Evolutionary conservation across 1,140 invertebrate species (phyloP), one percentile per base, ranked within the genome.

Genomic region (Pachypeltis micranthus): DNA sequence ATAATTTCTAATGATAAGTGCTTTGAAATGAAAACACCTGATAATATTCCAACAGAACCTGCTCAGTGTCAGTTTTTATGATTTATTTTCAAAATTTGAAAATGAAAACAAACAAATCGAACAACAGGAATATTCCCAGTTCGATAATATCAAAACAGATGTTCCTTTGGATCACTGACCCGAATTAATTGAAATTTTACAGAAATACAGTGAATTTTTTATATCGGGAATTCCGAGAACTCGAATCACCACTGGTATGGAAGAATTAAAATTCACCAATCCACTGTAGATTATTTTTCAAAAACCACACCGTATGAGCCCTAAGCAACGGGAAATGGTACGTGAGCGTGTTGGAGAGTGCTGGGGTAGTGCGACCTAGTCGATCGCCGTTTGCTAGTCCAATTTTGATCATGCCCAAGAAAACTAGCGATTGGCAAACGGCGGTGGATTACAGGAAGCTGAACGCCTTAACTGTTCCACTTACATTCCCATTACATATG

Each of bases 301-400:
- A 28, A 25, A 28, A 26, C 55, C 55, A 12, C 27, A 57, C 19
- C 3, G 10, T 4, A 26, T 57, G 55, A 26, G 55, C 27, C 55
- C 55, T 7, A 28, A 57, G 23, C 4, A 26, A 28, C 21, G 55
- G 21, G 55, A 57, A 28, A 24, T 57, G 24, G 60, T 69, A 25
- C 31, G 31, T 16, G 31, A 64, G 16, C 31, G 16, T 39, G 31
- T 47, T 70, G 68, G n/a, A n/a, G n/a, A n/a, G 34, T 10, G n/a
- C n/a, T 39, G 34, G 34, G n/a, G 34, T 10, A 39, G 34, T 10
- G 10, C 34, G 34, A 39, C 34, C 34, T n/a, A 39, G 34, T 39
- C n/a, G 10, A 10, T 39, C 34, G 34, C 10, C 7, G 10, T 39
- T 10, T n/a, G 34, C 34, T 39, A 39, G 34, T 39, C 34, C 34